These are phyloP conservation scores for Mesocentrotus franciscanus DNA, from an alignment of 53 echinoderm and acorn worm species.

Conservation along the genomic window DNA sequence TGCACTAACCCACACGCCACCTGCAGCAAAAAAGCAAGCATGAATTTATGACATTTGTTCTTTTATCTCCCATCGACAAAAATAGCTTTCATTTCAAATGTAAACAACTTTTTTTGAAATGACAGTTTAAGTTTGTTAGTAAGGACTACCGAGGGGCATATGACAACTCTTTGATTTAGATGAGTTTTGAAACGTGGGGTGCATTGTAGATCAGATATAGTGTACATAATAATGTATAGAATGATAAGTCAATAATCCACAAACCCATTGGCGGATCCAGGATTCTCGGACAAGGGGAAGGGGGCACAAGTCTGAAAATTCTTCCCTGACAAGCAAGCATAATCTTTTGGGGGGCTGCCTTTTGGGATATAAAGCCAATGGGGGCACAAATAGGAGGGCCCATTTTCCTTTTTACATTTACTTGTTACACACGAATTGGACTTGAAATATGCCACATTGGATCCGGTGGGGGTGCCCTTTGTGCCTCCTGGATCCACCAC, in stretches of 20 bases:
- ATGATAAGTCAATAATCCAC: too few relatives aligned
- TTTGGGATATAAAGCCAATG: too few relatives aligned
- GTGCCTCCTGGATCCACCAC: too few relatives aligned
- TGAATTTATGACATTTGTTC: constrained; percentile 33
- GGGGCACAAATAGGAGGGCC: too few relatives aligned
- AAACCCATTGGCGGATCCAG: neutral
- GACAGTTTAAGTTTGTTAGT: neutral
- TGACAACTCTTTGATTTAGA: neutral
- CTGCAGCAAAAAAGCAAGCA: neutral
- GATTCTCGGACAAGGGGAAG: neutral
- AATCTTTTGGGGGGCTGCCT: too few relatives aligned
- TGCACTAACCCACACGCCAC: neutral
- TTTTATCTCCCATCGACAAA: neutral
- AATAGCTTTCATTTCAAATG: constrained; percentile 31
- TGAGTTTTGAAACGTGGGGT: neutral
- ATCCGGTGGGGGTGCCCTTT: neutral
- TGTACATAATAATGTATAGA: neutral
- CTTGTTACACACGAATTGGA: neutral
- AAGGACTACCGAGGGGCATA: neutral
- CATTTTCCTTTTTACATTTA: too few relatives aligned
- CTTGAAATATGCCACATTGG: too few relatives aligned
- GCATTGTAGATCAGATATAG: neutral
- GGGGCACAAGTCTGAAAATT: neutral
- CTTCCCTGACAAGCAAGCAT: too few relatives aligned
- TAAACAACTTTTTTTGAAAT: neutral